These are phyloP conservation scores for Chunga burmeisteri DNA, from an alignment of 2,113 vertebrate species.

Conservation along the genomic window DNA sequence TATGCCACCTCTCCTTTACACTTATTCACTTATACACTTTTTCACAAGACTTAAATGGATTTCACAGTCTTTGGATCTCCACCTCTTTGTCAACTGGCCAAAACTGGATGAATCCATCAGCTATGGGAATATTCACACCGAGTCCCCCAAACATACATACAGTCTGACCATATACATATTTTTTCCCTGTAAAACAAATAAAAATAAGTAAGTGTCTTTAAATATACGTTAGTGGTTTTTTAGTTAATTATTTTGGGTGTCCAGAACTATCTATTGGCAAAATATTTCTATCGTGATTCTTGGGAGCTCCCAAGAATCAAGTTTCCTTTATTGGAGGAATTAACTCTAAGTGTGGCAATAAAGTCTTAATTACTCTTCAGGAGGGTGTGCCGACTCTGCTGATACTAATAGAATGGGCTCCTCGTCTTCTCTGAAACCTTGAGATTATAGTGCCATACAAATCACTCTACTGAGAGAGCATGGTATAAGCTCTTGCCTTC, in stretches of 20 bases:
- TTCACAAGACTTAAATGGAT: neutral
- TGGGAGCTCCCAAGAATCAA: neutral
- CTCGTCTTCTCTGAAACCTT: neutral
- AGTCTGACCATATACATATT: neutral
- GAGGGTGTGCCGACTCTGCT: neutral
- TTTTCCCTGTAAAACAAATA: neutral
- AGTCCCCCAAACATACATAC: neutral
- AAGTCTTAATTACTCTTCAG: neutral
- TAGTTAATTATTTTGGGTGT: neutral
- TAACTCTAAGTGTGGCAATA: neutral
- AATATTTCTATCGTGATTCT: neutral
- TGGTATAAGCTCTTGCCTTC: neutral
- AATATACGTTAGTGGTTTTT: neutral
- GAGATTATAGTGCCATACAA: neutral
- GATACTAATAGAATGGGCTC: neutral
- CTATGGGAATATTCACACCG: neutral
- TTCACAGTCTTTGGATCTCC: neutral
- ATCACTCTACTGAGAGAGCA: neutral
- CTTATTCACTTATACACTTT: too few species aligned
- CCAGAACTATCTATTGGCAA: neutral
- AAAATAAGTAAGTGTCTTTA: neutral
- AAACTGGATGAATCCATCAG: neutral
- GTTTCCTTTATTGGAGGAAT: neutral
- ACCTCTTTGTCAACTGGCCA: neutral
- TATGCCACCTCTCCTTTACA: neutral